Conservation (phyloP, 2,797 vertebrate genomes). For the Rhadinocentrus ornatus region DNA sequence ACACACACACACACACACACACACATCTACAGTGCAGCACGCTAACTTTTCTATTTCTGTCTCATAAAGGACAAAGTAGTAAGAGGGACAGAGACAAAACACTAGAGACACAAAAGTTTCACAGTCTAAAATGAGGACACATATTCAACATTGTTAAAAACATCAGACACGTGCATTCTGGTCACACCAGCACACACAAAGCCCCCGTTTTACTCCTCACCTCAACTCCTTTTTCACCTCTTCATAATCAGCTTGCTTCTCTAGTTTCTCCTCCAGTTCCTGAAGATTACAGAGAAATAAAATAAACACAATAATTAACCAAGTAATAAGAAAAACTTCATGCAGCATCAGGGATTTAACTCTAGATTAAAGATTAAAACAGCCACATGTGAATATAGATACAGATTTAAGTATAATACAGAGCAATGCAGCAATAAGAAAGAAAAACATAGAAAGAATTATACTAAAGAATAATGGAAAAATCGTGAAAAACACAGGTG, state of each 20-base stretch:
- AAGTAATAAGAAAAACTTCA: slow-evolving; percentile 10
- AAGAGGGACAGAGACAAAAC: slow-evolving; percentile 4
- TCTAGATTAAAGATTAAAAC: neutral
- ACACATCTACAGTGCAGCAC: neutral
- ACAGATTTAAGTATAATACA: slow-evolving; percentile 22
- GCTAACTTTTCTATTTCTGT: slow-evolving; percentile 17
- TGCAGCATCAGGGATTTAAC: slow-evolving; percentile 9
- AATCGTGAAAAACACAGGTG: neutral
- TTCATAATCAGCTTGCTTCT: slow-evolving; percentile 96
- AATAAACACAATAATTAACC: neutral
- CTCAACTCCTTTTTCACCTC: slow-evolving; percentile 98
- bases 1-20: neutral
- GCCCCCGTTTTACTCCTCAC: slow-evolving; percentile 79
- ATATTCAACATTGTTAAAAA: slow-evolving; percentile 49
- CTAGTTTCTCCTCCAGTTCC: slow-evolving; percentile 98
- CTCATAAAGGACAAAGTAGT: slow-evolving; percentile 32
- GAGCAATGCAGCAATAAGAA: neutral
- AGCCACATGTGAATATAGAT: neutral
- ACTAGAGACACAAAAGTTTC: slow-evolving; percentile 37
- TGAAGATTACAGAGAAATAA: slow-evolving; percentile 59
- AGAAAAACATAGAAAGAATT: neutral
- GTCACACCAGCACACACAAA: slow-evolving; percentile 4
- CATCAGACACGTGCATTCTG: slow-evolving; percentile 40
- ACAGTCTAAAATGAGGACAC: slow-evolving; percentile 47
- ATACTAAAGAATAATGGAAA: slow-evolving; percentile 1